Conservation (phyloP, 2,888 invertebrate genomes). For the Sycophila texana region DNA sequence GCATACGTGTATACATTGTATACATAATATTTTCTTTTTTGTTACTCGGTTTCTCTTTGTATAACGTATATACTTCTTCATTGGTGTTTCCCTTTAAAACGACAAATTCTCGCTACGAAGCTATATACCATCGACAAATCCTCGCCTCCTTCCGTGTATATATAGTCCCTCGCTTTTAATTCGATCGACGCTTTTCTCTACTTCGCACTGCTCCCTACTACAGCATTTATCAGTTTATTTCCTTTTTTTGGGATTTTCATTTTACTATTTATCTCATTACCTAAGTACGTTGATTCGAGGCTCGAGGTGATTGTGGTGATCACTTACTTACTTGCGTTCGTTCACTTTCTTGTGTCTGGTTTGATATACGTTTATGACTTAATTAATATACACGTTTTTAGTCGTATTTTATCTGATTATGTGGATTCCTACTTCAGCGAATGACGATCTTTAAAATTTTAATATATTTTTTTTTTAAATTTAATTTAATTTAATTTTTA, state of each 20-base stretch:
- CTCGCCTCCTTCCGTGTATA: slow-evolving; percentile 14
- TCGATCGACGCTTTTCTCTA: slow-evolving; percentile 17
- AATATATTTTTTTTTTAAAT: no score
- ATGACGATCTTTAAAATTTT: no score
- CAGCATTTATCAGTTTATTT: no score
- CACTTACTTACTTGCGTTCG: no score
- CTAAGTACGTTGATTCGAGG: not conserved
- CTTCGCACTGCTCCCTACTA: not conserved
- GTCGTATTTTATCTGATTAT: no score
- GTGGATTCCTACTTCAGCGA: no score
- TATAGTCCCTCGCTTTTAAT: not conserved
- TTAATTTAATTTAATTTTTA: no score
- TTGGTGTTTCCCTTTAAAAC: slow-evolving; percentile 59
- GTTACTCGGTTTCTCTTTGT: slow-evolving; percentile 7
- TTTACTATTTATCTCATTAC: not conserved
- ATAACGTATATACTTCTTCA: slow-evolving; percentile 59
- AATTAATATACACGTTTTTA: no score
- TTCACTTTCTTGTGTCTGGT: no score
- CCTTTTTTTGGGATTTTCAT: not conserved
- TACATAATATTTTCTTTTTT: slow-evolving; percentile 59
- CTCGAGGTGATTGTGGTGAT: slow-evolving; percentile 16
- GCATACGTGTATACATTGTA: slow-evolving; percentile 68
- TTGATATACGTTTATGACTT: no score
- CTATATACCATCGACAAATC: slow-evolving; percentile 26
- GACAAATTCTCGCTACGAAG: slow-evolving; percentile 37